Evolutionary conservation across 2,113 vertebrate species (phyloP).

Genomic region (Paramisgurnus dabryanus): DNA sequence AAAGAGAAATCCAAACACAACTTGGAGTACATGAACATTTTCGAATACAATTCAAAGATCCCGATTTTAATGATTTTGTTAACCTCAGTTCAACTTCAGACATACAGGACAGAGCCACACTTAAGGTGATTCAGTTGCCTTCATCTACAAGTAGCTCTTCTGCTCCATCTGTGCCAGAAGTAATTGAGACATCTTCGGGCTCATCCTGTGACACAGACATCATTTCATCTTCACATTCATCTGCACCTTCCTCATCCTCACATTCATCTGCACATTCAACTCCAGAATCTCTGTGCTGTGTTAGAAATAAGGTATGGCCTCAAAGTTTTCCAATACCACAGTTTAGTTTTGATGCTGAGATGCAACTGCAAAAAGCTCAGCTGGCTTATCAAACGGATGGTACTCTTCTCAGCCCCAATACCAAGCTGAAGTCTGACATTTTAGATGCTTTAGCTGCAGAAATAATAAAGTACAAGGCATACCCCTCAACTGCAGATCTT

Average conservation of each 20-base stretch:
- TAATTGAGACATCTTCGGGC: too few relatives aligned
- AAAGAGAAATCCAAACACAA: conserved; percentile 16
- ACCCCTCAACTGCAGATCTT: too few relatives aligned
- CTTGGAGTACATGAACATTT: not conserved
- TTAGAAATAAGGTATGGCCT: not conserved
- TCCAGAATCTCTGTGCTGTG: not conserved
- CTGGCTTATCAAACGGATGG: not conserved
- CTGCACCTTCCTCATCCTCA: not conserved
- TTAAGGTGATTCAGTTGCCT: not conserved
- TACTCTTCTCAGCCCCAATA: too few relatives aligned
- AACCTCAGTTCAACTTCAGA: conserved; percentile 11
- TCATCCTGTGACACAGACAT: too few relatives aligned
- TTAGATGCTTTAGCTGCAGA: too few relatives aligned
- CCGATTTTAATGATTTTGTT: conserved; percentile 5
- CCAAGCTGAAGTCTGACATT: too few relatives aligned
- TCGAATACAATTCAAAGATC: not conserved
- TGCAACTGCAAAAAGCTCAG: not conserved
- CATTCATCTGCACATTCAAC: not conserved
- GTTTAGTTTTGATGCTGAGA: conserved; percentile 1
- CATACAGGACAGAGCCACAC: conserved; percentile 3
- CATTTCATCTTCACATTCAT: too few relatives aligned
- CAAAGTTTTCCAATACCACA: not conserved
- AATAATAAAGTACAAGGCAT: too few relatives aligned
- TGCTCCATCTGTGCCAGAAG: too few relatives aligned
- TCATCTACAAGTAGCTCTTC: too few relatives aligned